Conservation (phyloP, 2,113 vertebrate genomes). For the Cavia aperea region DNA sequence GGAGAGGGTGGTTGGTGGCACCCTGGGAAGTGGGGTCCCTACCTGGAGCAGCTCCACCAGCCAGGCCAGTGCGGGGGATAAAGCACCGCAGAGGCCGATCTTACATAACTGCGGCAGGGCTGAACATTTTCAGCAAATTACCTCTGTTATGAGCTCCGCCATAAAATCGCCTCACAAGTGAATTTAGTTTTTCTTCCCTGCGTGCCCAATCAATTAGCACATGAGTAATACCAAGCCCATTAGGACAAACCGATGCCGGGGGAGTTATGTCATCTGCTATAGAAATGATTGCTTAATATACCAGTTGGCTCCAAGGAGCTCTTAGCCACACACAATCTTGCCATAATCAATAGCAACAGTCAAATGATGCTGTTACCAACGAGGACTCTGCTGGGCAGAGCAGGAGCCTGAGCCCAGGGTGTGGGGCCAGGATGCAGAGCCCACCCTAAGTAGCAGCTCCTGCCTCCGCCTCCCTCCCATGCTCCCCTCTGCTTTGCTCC, state of each 20-base stretch:
- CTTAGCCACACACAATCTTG: constrained; percentile 80
- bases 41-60: neutral
- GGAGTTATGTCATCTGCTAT: constrained; percentile 86
- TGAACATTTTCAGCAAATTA: constrained; percentile 73
- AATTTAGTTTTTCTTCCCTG: constrained; percentile 75
- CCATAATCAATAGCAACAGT: constrained; percentile 85
- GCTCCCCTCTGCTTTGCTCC: neutral
- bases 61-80: constrained; percentile 1
- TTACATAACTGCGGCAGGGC: constrained; percentile 60
- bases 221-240: constrained; percentile 87
- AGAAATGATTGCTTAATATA: constrained; percentile 92
- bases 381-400: constrained; percentile 77
- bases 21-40: constrained; percentile 28
- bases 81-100: constrained; percentile 44
- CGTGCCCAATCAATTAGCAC: constrained; percentile 87
- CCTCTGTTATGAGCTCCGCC: constrained; percentile 70
- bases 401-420: constrained; percentile 63
- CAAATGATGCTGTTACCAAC: constrained; percentile 79
- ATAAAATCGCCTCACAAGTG: constrained; percentile 75
- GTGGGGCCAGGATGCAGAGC: neutral
- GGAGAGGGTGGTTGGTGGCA: neutral
- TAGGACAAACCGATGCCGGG: constrained; percentile 83
- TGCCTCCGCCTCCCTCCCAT: neutral
- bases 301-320: constrained; percentile 81
- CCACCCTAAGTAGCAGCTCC: neutral